Conservation (phyloP, 2,113 vertebrate species). For the Nothoprocta pentlandii region DNA sequence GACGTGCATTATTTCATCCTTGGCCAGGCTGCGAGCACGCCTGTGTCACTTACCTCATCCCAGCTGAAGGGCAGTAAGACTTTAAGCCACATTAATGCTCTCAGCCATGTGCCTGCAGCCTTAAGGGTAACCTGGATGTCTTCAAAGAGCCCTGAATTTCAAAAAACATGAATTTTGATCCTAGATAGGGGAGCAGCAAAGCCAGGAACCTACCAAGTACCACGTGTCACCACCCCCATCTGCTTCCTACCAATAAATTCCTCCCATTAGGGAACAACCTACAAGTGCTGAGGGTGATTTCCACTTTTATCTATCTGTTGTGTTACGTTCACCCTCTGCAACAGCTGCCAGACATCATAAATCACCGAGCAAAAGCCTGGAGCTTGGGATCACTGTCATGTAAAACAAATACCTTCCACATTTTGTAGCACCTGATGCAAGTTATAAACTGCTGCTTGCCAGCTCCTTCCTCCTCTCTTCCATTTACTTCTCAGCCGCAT, state of each 20-base stretch:
- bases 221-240: neutral
- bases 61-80: neutral
- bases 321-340: constrained; percentile 45
- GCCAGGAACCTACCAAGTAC: neutral
- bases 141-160: neutral
- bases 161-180: neutral
- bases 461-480: neutral
- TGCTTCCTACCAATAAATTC: constrained; percentile 5
- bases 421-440: constrained; percentile 43
- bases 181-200: neutral
- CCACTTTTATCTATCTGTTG: constrained; percentile 6
- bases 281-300: constrained; percentile 3
- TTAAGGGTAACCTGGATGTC: neutral
- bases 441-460: constrained; percentile 53
- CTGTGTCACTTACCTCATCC: neutral
- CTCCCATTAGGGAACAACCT: neutral
- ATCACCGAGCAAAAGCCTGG: constrained; percentile 57
- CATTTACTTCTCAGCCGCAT: constrained; percentile 30
- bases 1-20: neutral
- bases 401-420: constrained; percentile 69
- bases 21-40: neutral
- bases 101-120: neutral
- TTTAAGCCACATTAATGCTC: neutral
- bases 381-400: constrained; percentile 36
- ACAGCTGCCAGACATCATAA: constrained; percentile 45